These are phyloP conservation scores for Heliconius cydno DNA, from an alignment of 2,888 invertebrate genomes.

Conservation along the genomic window DNA sequence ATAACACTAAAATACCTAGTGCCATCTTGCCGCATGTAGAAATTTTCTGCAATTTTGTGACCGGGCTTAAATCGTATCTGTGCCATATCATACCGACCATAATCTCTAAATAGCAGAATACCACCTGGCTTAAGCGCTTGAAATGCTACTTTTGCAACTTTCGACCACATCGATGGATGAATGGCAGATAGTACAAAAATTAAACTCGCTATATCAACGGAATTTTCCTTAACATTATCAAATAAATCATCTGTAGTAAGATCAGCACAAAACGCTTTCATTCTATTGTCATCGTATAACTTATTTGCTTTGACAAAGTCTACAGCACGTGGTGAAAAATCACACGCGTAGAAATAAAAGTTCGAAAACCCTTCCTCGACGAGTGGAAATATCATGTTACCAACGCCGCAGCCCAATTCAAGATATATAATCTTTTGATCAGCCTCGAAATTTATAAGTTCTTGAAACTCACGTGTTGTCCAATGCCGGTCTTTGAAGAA, in stretches of 20 bases:
- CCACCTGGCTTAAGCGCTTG: constrained; percentile 89
- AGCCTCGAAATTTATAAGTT: constrained; percentile 85
- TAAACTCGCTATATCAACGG: constrained; percentile 92
- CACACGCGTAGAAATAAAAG: constrained; percentile 92
- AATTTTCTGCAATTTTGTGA: constrained; percentile 94
- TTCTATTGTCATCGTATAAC: constrained; percentile 85
- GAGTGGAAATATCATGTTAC: constrained; percentile 97
- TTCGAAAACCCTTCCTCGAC: constrained; percentile 87
- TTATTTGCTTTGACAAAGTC: constrained; percentile 90
- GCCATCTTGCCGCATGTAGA: constrained; percentile 98
- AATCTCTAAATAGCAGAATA: constrained; percentile 93
- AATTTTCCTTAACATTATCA: constrained; percentile 72
- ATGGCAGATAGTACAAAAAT: constrained; percentile 98
- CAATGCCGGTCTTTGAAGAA: constrained; percentile 98
- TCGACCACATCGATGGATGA: constrained; percentile 91
- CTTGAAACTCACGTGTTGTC: constrained; percentile 97
- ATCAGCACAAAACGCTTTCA: constrained; percentile 93
- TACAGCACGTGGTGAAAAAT: constrained; percentile 95
- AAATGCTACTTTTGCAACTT: constrained; percentile 85
- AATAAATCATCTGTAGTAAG: constrained; percentile 88
- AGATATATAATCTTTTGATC: constrained; percentile 85
- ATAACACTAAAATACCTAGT: constrained; percentile 85
- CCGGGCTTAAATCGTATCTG: constrained; percentile 97
- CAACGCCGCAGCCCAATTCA: constrained; percentile 98
- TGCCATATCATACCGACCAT: constrained; percentile 97